These are phyloP conservation scores for Lithodes maja DNA, from an alignment of 2,888 invertebrate genomes.

Conservation along the genomic window DNA sequence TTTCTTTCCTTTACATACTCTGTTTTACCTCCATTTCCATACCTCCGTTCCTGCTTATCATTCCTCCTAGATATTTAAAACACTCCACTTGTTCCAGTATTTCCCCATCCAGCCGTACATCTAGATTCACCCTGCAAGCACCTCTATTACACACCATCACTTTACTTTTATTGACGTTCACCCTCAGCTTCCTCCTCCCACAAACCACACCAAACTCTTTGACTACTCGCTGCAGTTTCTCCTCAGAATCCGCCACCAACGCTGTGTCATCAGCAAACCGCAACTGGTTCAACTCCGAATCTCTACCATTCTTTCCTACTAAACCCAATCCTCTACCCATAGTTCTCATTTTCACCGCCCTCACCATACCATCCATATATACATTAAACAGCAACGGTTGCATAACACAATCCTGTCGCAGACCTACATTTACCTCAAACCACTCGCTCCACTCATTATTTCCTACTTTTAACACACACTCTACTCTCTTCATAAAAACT, in stretches of 20 bases:
- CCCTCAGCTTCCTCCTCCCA: background rate
- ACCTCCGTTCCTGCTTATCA: no score
- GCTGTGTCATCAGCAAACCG: background rate
- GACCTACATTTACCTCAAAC: background rate
- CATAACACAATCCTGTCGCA: background rate
- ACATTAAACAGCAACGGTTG: background rate
- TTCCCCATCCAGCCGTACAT: background rate
- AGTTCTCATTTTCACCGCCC: background rate
- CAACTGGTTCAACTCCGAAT: background rate
- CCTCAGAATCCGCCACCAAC: background rate
- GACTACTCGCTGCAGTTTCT: background rate
- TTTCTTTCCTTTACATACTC: background rate
- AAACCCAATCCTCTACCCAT: background rate
- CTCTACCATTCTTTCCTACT: background rate
- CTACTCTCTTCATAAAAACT: background rate
- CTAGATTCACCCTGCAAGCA: no score
- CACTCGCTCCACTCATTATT: background rate
- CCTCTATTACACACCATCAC: background rate
- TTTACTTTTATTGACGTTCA: background rate
- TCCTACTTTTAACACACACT: background rate
- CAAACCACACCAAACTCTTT: background rate
- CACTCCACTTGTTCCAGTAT: background rate
- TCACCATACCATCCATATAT: background rate
- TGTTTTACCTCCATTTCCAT: no score
- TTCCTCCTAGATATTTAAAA: no score